phyloP scores from a whole-genome alignment of 2,888 invertebrate genomes.

The Psylliodes chrysocephalus region DNA sequence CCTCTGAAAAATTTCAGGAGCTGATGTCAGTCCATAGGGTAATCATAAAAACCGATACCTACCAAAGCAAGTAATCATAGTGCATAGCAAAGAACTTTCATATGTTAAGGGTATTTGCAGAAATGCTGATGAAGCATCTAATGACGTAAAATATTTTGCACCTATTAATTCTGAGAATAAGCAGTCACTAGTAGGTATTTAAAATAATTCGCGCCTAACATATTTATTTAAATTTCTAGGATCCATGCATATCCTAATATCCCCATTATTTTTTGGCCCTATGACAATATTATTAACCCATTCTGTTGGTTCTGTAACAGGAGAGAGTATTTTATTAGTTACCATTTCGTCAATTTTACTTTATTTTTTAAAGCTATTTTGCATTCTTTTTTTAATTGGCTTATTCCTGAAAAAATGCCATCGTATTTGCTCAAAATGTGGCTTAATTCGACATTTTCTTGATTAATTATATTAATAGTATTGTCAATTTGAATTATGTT shows the following conservation, averaged over 20 bases:
- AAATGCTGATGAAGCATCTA: constrained; percentile 39
- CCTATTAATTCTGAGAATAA: constrained; percentile 25
- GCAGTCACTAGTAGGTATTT: constrained; percentile 30
- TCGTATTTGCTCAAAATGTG: background rate
- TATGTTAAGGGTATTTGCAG: constrained; percentile 33
- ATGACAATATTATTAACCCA: constrained; percentile 32
- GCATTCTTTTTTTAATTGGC: background rate
- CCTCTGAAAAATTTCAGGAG: constrained; percentile 26
- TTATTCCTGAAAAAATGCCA: background rate
- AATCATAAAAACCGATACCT: constrained; percentile 26
- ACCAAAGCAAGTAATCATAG: constrained; percentile 24
- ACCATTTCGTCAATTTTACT: constrained; percentile 23
- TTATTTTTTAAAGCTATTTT: background rate
- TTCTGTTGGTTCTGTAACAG: constrained; percentile 32
- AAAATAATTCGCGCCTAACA: constrained; percentile 23
- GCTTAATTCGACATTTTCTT: background rate
- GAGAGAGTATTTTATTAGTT: constrained; percentile 13
- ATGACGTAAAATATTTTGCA: constrained; percentile 19
- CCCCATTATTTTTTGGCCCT: constrained; percentile 34
- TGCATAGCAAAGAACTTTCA: constrained; percentile 35
- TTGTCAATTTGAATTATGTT: background rate
- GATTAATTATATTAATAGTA: background rate
- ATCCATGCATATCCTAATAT: constrained; percentile 38
- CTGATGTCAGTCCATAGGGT: constrained; percentile 17
- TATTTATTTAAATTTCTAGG: constrained; percentile 27